Evolutionary conservation across 1,140 invertebrate species (phyloP), one percentile per base, ranked within the genome.

Genomic region (Tetramorium simillimum): DNA sequence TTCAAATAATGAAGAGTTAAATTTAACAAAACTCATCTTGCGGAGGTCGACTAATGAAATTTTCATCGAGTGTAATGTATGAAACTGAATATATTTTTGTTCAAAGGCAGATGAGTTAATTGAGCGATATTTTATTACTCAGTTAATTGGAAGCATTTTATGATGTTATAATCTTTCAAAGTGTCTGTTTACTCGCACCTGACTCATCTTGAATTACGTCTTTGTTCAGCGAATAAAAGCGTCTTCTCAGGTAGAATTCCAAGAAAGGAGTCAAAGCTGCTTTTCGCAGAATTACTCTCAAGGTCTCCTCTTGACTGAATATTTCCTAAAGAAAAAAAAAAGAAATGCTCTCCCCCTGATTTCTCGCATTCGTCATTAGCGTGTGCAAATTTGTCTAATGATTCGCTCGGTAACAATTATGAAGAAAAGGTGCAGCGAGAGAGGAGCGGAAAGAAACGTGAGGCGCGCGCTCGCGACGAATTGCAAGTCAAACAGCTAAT

Each of bases 401-500:
- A 49, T 69, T 69, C 21, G 18, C 49, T n/a, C 24, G 18, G 28
- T 51, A 58, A 21, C 21, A 76, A 76, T 51, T 16, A 40, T 67
- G 21, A 63, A 16, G 7, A 65, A 63, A 65, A 81, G 28, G 24
- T 46, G 16, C 58, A 24, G 21, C 0, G 40, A 21, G 24, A 58
- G 7, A 37, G 28, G 16, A 3, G 5, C n/a, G 24, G 5, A 24
- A 18, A 14, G 18, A 40, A 40, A 21, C 6, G 49, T 18, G 49
- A 69, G 33, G 33, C 33, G 33, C 33, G 7, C 67, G 65, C 60
- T 40, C 33, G n/a, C n/a, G n/a, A 43, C 60, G 70, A 86, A 88
- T 86, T 86, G 72, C 88, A 75, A 62, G 85, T 81, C 75, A 89
- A 85, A 73, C 24, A 75, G 43, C 70, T 92, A 92, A 92, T 92